Conservation (phyloP, 2,888 invertebrate genomes). For the Yponomeuta cagnagella region DNA sequence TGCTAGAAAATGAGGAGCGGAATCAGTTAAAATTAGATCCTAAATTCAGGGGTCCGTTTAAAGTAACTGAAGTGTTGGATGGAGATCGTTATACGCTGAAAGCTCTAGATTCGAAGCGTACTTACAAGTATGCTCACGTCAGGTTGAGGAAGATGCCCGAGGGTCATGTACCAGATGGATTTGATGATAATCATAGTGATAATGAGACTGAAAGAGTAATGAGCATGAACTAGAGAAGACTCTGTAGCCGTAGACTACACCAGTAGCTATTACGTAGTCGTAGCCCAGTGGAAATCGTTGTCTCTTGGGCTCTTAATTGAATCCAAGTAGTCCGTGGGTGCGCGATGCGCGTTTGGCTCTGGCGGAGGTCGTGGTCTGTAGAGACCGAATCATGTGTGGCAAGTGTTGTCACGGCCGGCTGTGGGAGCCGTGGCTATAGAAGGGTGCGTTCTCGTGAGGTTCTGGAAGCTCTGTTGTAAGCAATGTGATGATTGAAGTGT, state of each 20-base stretch:
- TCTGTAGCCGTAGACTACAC: constrained; percentile 5
- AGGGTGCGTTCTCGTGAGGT: background rate
- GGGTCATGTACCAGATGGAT: constrained; percentile 5
- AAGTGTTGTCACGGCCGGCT: background rate
- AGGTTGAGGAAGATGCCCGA: constrained; percentile 13
- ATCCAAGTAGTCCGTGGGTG: constrained; percentile 13
- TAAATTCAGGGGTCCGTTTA: too few species aligned
- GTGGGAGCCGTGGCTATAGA: constrained; percentile 4
- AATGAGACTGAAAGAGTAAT: background rate
- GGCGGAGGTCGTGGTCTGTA: constrained; percentile 8
- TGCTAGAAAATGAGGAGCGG: too few species aligned
- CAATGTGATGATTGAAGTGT: background rate
- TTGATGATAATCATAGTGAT: constrained; percentile 4
- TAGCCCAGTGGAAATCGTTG: constrained; percentile 9
- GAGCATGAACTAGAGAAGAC: background rate
- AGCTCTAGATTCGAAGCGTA: constrained; percentile 8
- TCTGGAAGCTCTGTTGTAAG: constrained; percentile 3
- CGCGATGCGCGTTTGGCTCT: constrained; percentile 11
- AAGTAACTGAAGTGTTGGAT: too few species aligned
- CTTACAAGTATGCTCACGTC: constrained; percentile 15
- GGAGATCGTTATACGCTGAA: background rate
- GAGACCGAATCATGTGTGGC: background rate
- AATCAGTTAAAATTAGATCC: too few species aligned
- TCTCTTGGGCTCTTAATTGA: background rate
- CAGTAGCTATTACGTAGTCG: background rate